Evolutionary conservation across 2,113 vertebrate genomes (phyloP).

Genomic region (Corythornis vintsioides): DNA sequence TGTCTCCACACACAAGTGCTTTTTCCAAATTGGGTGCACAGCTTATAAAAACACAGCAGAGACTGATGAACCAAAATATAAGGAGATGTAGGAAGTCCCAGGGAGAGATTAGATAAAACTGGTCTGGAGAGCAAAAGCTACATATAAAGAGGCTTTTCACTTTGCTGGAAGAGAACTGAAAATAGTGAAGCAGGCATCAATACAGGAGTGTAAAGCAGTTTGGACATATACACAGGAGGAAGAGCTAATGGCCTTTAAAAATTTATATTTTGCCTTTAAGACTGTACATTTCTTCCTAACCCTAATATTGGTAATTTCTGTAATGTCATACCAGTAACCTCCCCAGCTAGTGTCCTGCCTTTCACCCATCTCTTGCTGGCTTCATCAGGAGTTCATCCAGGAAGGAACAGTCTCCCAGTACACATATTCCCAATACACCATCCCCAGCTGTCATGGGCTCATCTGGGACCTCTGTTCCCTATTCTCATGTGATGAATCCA

Average conservation of each 20-base stretch:
- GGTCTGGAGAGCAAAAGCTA: not conserved
- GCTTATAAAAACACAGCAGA: not conserved
- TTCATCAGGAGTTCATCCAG: not conserved
- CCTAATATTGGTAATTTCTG: not conserved
- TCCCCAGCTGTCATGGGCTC: not conserved
- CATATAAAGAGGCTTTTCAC: not conserved
- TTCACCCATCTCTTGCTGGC: not conserved
- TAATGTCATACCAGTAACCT: not conserved
- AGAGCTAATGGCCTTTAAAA: not conserved
- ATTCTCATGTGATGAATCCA: not conserved
- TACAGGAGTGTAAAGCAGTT: not conserved
- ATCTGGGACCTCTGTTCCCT: not conserved
- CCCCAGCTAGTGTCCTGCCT: not conserved
- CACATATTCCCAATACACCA: not conserved
- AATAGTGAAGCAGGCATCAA: not conserved
- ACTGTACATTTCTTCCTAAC: not conserved
- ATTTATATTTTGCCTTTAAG: not conserved
- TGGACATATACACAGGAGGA: not conserved
- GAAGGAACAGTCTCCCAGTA: not conserved
- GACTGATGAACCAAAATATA: not conserved
- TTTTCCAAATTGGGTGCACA: not conserved
- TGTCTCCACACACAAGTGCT: not conserved
- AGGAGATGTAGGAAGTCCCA: not conserved
- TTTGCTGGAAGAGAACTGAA: not conserved
- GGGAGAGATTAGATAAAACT: not conserved